These are phyloP conservation scores for Melanerpes aurifrons DNA, from an alignment of 2,113 vertebrate genomes.

Conservation along the genomic window DNA sequence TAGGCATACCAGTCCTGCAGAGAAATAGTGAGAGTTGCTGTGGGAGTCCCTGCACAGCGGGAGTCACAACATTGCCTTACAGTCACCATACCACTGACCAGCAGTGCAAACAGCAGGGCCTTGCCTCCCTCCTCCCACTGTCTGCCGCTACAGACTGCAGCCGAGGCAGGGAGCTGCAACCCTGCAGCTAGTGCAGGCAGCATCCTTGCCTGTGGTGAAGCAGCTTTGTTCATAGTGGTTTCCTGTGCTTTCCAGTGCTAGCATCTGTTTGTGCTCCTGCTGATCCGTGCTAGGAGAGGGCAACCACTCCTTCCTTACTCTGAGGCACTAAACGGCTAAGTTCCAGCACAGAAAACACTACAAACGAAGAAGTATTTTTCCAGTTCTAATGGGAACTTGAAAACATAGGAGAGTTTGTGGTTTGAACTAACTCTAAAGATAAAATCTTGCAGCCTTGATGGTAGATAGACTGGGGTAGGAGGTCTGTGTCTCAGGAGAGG, in stretches of 20 bases:
- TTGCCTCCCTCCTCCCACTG: neutral
- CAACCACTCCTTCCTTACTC: neutral
- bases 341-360: neutral
- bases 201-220: neutral
- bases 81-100: neutral
- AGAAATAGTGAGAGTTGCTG: neutral
- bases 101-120: neutral
- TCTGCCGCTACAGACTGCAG: fast-evolving
- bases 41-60: too few species aligned
- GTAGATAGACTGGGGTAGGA: neutral
- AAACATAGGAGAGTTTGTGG: neutral
- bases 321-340: neutral
- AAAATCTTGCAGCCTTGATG: neutral
- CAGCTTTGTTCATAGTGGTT: neutral
- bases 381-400: neutral
- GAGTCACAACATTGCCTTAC: neutral
- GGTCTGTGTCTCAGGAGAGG: neutral
- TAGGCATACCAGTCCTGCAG: neutral
- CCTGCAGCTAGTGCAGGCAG: neutral
- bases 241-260: neutral
- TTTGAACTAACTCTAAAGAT: neutral
- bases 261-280: neutral
- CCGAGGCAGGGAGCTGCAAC: neutral
- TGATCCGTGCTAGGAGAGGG: neutral
- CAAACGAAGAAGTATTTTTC: neutral